Evolutionary conservation across 2,113 vertebrate species (phyloP), one percentile per base, ranked within the genome.

Genomic region (Copsychus sechellarum): DNA sequence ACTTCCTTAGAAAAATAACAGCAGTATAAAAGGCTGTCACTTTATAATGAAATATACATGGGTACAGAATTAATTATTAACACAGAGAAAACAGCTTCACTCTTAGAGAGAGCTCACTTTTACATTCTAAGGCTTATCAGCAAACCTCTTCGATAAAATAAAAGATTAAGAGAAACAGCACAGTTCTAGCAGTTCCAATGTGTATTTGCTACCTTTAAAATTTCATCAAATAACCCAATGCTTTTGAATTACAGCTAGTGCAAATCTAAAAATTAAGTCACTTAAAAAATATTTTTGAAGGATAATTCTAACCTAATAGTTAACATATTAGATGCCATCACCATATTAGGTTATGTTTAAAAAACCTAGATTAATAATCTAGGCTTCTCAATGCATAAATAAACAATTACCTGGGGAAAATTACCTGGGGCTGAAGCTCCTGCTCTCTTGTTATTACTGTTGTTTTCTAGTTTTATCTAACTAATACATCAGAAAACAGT

Each of bases 31-130:
- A 85, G 79, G 28, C 36, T 88, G 54, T 29, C 28, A 48, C 45
- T 86, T 92, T 54, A 80, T 88, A 72, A 92, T 79, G 54, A 94
- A 95, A 86, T 53, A 93, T 81, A 88, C 42, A 86, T 88, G 36
- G 67, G 9, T 65, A 90, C 4, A 77, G 58, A 95, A 86, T 96
- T 80, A 91, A 94, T 96, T 91, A 92, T 86, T 82, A 72, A 93
- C 83, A 51, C 54, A 83, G 29, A 69, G 45, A 88, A 96, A 97
- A 86, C 67, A 77, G 74, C 16, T 74, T 84, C 47, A 36, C 18
- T 69, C n/a, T 80, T 45, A 62, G 22, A 67, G 17, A 90, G 29
- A 94, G 34, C 14, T 79, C 43, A 61, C 22, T 91, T 93, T 53
- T 61, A 56, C 31, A 45, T 77, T 89, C 33, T 61, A 83, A 81